A percentile compares a stretch with the other conserved stretches of the same genome.
Evolutionary conservation across 2,113 vertebrate species (phyloP).

Genomic region (Heteronetta atricapilla): DNA sequence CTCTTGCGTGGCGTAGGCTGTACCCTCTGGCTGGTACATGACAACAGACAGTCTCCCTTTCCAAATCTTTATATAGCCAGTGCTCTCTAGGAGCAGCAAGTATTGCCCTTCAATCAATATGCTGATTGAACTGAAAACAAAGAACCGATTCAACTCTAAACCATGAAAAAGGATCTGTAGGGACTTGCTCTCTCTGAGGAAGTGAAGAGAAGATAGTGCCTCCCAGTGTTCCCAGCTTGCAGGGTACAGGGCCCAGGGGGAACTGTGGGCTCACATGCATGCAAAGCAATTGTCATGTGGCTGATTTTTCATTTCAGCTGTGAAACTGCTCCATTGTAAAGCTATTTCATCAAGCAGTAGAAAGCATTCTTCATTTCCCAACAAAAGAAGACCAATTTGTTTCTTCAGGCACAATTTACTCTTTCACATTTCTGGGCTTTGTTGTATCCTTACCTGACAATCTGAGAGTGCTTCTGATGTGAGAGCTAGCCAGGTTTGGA

Average conservation of each 20-base stretch:
- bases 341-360: neutral
- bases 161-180: neutral
- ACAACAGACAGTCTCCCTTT: neutral
- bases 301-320: slow-evolving; percentile 42
- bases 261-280: neutral
- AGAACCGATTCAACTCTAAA: slow-evolving; percentile 35
- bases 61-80: slow-evolving; percentile 38
- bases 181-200: slow-evolving; percentile 4
- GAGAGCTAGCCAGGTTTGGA: neutral
- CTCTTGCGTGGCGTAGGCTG: neutral
- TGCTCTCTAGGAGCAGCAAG: slow-evolving; percentile 1
- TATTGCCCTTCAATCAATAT: slow-evolving; percentile 3
- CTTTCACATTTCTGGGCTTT: slow-evolving; percentile 19
- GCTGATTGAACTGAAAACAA: slow-evolving; percentile 6
- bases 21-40: neutral
- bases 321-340: slow-evolving; percentile 45
- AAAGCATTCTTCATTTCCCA: slow-evolving; percentile 14
- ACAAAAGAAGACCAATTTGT: slow-evolving; percentile 38
- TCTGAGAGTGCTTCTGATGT: slow-evolving; percentile 36
- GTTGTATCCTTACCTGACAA: slow-evolving; percentile 28
- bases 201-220: neutral
- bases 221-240: neutral
- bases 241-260: neutral
- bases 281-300: slow-evolving; percentile 30
- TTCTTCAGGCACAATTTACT: slow-evolving; percentile 48